phyloP scores from a whole-genome alignment of 2,888 invertebrate genomes.

The Hydropsyche betteni region DNA sequence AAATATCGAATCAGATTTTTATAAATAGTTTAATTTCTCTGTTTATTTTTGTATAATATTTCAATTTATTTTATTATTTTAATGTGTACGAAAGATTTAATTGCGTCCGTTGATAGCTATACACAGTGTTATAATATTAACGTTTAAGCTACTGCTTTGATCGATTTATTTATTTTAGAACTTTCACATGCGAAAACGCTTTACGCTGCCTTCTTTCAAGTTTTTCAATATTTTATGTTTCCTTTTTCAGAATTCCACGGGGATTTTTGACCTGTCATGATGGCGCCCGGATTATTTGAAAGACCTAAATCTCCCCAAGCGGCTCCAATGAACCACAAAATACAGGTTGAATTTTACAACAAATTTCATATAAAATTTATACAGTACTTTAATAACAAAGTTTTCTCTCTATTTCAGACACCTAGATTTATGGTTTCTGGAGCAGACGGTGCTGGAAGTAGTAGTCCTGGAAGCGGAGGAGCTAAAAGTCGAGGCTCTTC shows the following conservation, averaged over 20 bases:
- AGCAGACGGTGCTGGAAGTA: conserved; percentile 61
- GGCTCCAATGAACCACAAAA: conserved; percentile 61
- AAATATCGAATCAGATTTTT: too few species aligned
- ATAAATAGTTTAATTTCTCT: too few species aligned
- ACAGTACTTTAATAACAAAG: not conserved
- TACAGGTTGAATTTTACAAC: conserved; percentile 58
- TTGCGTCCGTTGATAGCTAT: too few species aligned
- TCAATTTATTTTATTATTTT: too few species aligned
- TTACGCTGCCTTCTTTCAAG: not conserved
- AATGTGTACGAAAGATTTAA: too few species aligned
- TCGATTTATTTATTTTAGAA: too few species aligned
- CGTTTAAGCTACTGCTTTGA: not conserved
- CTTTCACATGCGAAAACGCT: not conserved
- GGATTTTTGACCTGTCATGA: conserved; percentile 63
- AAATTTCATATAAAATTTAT: not conserved
- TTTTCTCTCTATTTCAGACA: conserved; percentile 30
- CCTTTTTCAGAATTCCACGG: conserved; percentile 60
- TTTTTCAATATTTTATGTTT: conserved; percentile 3
- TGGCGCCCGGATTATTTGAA: conserved; percentile 69
- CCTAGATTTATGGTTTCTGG: conserved; percentile 52
- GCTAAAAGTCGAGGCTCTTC: conserved; percentile 59
- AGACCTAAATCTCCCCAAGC: conserved; percentile 64
- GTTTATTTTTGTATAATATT: too few species aligned
- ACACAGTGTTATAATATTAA: not conserved
- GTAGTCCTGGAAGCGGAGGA: conserved; percentile 63